Conservation (phyloP, 2,797 vertebrate species). For the Gila robusta region DNA sequence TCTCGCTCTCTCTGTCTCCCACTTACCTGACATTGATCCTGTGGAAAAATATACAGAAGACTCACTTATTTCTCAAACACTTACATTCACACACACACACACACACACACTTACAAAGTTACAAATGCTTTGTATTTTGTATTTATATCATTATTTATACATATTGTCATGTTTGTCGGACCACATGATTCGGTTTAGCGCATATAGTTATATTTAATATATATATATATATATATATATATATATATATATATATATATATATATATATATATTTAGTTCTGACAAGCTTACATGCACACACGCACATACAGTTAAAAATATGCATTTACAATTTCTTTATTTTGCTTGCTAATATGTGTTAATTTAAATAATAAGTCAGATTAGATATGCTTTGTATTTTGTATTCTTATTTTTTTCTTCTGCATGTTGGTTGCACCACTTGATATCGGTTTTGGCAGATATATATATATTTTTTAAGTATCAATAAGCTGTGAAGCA, state of each 20-base stretch:
- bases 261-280: too few relatives aligned
- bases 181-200: background rate
- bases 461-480: too few relatives aligned
- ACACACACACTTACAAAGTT: slow-evolving; percentile 54
- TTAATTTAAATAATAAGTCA: too few relatives aligned
- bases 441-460: too few relatives aligned
- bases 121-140: background rate
- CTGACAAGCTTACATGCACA: too few relatives aligned
- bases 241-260: too few relatives aligned
- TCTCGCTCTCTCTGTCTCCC: slow-evolving; percentile 68
- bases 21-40: slow-evolving; percentile 51
- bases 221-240: too few relatives aligned
- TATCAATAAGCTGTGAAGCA: too few relatives aligned
- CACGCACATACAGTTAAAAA: background rate
- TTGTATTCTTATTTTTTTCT: too few relatives aligned
- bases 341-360: background rate
- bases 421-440: too few relatives aligned
- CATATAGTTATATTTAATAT: background rate
- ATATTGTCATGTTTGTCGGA: background rate
- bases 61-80: slow-evolving; percentile 48
- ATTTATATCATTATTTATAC: background rate
- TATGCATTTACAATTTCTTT: background rate
- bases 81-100: slow-evolving; percentile 45
- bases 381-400: too few relatives aligned
- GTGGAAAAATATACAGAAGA: slow-evolving; percentile 53